These are phyloP conservation scores for Circaetus gallicus DNA, from an alignment of 2,113 vertebrate species.

Conservation along the genomic window DNA sequence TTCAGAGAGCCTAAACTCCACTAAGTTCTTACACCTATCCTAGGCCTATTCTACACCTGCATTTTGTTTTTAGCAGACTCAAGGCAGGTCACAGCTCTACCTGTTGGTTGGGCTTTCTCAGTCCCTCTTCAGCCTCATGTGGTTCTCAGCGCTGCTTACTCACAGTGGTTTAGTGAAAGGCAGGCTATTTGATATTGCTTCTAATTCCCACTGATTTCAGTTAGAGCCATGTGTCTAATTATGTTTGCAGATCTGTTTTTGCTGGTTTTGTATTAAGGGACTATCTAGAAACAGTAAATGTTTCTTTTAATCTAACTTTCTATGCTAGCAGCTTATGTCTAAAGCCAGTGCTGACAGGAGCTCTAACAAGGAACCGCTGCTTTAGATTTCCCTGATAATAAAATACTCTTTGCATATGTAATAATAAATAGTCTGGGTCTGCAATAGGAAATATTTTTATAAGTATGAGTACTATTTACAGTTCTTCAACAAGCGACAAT, in stretches of 20 bases:
- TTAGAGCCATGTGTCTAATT: background rate
- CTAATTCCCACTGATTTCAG: background rate
- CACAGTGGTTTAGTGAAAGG: background rate
- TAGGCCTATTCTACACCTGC: background rate
- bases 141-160: background rate
- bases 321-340: background rate
- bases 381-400: background rate
- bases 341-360: background rate
- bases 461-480: background rate
- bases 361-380: background rate
- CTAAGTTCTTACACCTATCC: background rate
- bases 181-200: background rate
- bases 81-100: background rate
- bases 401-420: background rate
- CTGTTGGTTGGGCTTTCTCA: background rate
- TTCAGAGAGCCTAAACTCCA: background rate
- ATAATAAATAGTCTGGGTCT: background rate
- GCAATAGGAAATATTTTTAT: background rate
- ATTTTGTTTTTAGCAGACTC: background rate
- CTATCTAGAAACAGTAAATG: background rate
- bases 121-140: background rate
- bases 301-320: conserved; percentile 4
- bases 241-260: background rate
- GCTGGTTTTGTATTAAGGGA: background rate
- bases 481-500: background rate